Percentiles rank a stretch among this genome's conserved stretches.
These are phyloP conservation scores for Cephus runcator DNA, from an alignment of 2,888 invertebrate species.

Conservation along the genomic window DNA sequence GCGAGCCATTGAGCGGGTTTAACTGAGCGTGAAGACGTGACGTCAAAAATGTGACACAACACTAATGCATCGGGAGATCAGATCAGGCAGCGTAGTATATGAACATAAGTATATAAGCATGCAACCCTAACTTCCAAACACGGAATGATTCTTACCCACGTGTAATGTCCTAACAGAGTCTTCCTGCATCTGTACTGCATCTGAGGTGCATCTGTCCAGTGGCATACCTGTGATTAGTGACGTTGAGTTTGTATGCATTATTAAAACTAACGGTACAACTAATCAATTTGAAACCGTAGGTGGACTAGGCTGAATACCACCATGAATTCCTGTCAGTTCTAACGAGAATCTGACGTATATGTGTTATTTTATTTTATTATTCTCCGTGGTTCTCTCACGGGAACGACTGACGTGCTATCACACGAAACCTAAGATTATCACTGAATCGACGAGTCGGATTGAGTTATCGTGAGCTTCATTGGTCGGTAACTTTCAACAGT, in stretches of 20 bases:
- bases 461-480: background rate
- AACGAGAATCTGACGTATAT: background rate
- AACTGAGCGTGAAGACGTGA: constrained; percentile 4
- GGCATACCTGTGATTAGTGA: background rate
- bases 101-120: background rate
- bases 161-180: background rate
- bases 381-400: background rate
- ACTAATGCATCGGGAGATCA: constrained; percentile 3
- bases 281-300: constrained; percentile 5
- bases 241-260: background rate
- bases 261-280: constrained; percentile 4
- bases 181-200: background rate
- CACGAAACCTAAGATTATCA: background rate
- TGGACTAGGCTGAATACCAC: background rate
- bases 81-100: background rate
- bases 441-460: background rate
- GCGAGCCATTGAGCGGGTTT: background rate
- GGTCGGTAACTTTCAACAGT: background rate
- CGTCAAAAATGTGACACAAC: background rate
- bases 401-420: background rate
- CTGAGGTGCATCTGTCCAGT: background rate
- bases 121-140: background rate
- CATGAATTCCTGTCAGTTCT: background rate
- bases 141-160: background rate
- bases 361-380: background rate